Base-by-base conservation (phyloP, 2,888 invertebrate genomes). In the Polylopha cassiicola region DNA sequence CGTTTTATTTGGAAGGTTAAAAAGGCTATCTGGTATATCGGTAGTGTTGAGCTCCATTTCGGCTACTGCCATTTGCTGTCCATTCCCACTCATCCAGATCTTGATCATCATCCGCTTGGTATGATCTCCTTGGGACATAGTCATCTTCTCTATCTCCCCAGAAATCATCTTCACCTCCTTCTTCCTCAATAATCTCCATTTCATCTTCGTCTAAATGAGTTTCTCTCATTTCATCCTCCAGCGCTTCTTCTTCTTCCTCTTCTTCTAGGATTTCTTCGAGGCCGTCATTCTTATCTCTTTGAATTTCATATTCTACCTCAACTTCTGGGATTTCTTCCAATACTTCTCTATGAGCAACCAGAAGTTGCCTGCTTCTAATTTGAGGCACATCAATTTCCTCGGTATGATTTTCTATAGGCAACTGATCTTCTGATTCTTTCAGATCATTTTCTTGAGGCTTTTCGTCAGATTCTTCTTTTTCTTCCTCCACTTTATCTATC, bases 61-160 rank as follows among this genome's bases (percentile, higher is more conserved):
- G 54, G 17, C 51, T 58, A 13, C 52, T 58, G n/a, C 55, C 62
- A 18, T 59, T 63, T 2, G 57, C 54, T 2, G 72, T 84, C 74
- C 75, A 77, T 47, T 86, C 84, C 88, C 88, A 88, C 53, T 86
- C 84, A 18, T 86, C 82, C 5, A 81, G 58, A 36, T 82, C 78
- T 7, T 64, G 68, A 17, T 85, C 77, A 20, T 71, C 67, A 13
- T 63, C 55, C 32, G 69, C 61, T 2, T 67, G 61, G 29, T 60
- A 53, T 2, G 67, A 50, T 48, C 74, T 62, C 37, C 58, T 56
- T 3, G 55, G 50, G 8, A 64, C 44, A 31, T 61, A 60, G 7
- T 51, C 51, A 20, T 68, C 65, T 46, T 70, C 62, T 55, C 77
- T 67, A 20, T 71, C 73, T 20, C 55, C 55, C 77, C 73, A 80